Percentiles rank a stretch among this genome's conserved stretches.
phyloP scores from a whole-genome alignment of 2,797 vertebrate genomes.

The Bradypodion ventrale region DNA sequence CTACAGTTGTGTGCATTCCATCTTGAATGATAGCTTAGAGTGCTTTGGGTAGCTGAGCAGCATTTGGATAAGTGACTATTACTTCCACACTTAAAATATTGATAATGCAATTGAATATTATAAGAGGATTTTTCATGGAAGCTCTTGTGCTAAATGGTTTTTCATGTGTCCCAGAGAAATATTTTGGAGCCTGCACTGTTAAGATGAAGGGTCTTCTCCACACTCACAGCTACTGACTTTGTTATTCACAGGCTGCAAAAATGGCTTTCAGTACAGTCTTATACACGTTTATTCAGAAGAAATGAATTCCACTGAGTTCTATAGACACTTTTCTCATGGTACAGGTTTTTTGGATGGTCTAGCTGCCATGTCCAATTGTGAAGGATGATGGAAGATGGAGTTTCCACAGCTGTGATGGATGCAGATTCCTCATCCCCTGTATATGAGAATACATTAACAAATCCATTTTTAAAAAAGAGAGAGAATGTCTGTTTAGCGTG shows the following conservation, averaged over 20 bases:
- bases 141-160: constrained; percentile 9
- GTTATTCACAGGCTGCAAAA: neutral
- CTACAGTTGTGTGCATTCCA: neutral
- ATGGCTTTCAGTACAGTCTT: neutral
- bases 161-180: constrained; percentile 25
- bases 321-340: neutral
- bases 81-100: constrained; percentile 27
- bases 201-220: neutral
- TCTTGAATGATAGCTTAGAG: constrained; percentile 26
- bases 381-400: no score
- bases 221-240: neutral
- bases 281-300: neutral
- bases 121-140: constrained; percentile 21
- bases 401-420: no score
- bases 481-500: no score
- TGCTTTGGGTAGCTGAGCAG: neutral
- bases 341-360: neutral
- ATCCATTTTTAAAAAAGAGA: no score
- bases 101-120: constrained; percentile 17
- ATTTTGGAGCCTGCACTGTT: neutral
- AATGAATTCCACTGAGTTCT: neutral
- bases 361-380: no score
- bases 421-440: no score
- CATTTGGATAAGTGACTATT: constrained; percentile 37
- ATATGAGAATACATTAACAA: no score